A percentile compares a stretch with the other conserved stretches of the same genome.
Conservation (phyloP, 2,888 invertebrate genomes). For the Drosophila neotestacea region DNA sequence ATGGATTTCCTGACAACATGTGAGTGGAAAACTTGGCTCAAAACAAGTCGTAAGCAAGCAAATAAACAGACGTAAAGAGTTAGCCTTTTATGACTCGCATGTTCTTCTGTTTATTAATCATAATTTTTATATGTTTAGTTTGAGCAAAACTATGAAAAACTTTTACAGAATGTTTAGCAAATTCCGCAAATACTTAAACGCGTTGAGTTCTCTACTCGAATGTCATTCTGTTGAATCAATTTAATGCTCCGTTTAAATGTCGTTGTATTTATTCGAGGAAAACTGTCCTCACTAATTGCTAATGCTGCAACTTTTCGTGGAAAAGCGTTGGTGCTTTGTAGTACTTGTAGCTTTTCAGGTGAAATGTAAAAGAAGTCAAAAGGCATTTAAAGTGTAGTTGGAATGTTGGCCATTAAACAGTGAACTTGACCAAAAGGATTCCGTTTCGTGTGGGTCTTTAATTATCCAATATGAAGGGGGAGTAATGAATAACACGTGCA, state of each 20-base stretch:
- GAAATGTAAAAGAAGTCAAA: background rate
- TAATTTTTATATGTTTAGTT: conserved; percentile 37
- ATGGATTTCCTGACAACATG: conserved; percentile 50
- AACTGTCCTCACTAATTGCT: background rate
- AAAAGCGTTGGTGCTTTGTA: background rate
- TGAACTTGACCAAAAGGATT: background rate
- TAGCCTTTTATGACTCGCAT: conserved; percentile 7
- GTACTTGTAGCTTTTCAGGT: background rate
- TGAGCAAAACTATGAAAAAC: background rate
- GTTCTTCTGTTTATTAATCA: conserved; percentile 50
- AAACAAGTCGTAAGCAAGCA: conserved; percentile 14
- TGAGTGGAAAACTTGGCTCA: background rate
- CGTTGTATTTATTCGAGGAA: background rate
- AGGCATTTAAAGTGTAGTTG: background rate
- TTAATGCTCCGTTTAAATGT: background rate
- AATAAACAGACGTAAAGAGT: conserved; percentile 15
- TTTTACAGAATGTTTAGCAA: background rate
- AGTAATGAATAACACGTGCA: conserved; percentile 8
- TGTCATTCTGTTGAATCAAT: conserved; percentile 12
- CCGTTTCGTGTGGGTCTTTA: background rate
- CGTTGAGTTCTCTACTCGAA: background rate
- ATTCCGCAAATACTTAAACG: too few relatives aligned
- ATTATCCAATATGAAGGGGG: background rate
- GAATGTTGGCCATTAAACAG: background rate
- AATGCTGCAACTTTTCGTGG: conserved; percentile 1